Percentiles rank a stretch among this genome's conserved stretches.
These are phyloP conservation scores for Porites australiensis DNA, from an alignment of 64 coral and sea anemone genomes.

Conservation along the genomic window DNA sequence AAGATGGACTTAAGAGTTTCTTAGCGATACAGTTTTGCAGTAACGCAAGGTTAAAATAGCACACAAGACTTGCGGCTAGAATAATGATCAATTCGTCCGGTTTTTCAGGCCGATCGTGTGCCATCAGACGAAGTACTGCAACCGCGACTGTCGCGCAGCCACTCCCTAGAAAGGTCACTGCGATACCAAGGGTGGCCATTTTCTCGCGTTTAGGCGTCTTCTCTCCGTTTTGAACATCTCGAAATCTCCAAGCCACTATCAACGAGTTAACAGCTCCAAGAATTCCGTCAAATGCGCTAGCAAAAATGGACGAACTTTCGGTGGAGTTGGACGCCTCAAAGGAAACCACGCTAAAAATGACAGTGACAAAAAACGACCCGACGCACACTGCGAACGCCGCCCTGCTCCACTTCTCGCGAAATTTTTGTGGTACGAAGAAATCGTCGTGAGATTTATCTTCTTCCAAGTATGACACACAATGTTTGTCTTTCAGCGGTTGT, in stretches of 20 bases:
- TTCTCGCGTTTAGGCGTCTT: conserved; percentile 51
- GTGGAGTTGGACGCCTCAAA: conserved; percentile 70
- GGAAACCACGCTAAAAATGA: conserved; percentile 66
- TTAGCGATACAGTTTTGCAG: conserved; percentile 68
- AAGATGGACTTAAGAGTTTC: conserved; percentile 72
- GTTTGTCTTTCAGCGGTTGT: conserved; percentile 17
- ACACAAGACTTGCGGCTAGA: conserved; percentile 65
- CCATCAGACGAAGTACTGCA: conserved; percentile 58
- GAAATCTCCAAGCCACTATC: conserved; percentile 85
- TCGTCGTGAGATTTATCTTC: conserved; percentile 24
- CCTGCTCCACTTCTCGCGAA: conserved; percentile 71
- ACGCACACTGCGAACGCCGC: conserved; percentile 72
- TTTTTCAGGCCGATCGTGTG: conserved; percentile 62
- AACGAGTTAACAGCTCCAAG: conserved; percentile 80
- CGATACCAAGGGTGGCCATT: conserved; percentile 66
- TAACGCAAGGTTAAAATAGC: conserved; percentile 57
- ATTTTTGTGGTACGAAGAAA: conserved; percentile 43
- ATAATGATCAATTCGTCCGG: conserved; percentile 75
- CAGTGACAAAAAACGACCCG: conserved; percentile 30
- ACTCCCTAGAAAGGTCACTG: conserved; percentile 67
- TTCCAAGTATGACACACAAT: conserved; percentile 73
- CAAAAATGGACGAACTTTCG: conserved; percentile 89
- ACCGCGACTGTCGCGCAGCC: conserved; percentile 57
- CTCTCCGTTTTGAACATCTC: conserved; percentile 76
- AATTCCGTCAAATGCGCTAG: conserved; percentile 84